Evolutionary conservation across 2,797 vertebrate species (phyloP).

Genomic region (Pseudopleuronectes americanus): DNA sequence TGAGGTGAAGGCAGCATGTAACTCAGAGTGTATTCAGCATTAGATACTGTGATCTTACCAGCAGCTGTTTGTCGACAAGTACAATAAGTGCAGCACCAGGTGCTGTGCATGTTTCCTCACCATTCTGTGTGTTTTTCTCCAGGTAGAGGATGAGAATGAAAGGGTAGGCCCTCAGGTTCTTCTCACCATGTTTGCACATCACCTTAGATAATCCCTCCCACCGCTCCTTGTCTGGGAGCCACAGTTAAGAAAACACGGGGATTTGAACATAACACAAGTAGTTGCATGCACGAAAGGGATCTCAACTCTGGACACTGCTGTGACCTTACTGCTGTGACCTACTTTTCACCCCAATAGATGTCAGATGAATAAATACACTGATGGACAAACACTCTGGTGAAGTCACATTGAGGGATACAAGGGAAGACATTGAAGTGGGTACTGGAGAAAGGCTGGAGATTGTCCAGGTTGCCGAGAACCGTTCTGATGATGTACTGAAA

Average conservation of each 20-base stretch:
- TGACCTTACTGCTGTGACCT: too few species aligned
- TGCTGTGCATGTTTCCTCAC: slow-evolving; percentile 24
- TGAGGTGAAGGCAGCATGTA: too few species aligned
- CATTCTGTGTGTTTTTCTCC: slow-evolving; percentile 67
- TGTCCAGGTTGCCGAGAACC: slow-evolving; percentile 88
- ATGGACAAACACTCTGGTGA: slow-evolving; percentile 83
- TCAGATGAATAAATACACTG: neutral
- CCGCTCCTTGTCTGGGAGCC: slow-evolving; percentile 84
- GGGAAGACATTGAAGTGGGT: slow-evolving; percentile 89
- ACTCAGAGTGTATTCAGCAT: too few species aligned
- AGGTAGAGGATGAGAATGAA: slow-evolving; percentile 85
- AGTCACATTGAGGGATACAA: slow-evolving; percentile 85
- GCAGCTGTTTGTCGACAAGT: neutral
- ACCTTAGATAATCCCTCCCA: slow-evolving; percentile 82
- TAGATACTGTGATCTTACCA: too few species aligned
- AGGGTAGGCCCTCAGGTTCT: slow-evolving; percentile 79
- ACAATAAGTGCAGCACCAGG: neutral
- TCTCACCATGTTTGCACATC: slow-evolving; percentile 70
- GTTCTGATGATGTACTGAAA: slow-evolving; percentile 88
- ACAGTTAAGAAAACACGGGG: slow-evolving; percentile 40
- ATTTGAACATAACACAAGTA: neutral
- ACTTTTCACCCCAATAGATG: neutral
- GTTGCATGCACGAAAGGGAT: neutral
- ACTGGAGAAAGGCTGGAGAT: slow-evolving; percentile 89
- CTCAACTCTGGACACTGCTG: too few species aligned